Conservation (phyloP, 2,113 vertebrate genomes). For the Capreolus pygargus region DNA sequence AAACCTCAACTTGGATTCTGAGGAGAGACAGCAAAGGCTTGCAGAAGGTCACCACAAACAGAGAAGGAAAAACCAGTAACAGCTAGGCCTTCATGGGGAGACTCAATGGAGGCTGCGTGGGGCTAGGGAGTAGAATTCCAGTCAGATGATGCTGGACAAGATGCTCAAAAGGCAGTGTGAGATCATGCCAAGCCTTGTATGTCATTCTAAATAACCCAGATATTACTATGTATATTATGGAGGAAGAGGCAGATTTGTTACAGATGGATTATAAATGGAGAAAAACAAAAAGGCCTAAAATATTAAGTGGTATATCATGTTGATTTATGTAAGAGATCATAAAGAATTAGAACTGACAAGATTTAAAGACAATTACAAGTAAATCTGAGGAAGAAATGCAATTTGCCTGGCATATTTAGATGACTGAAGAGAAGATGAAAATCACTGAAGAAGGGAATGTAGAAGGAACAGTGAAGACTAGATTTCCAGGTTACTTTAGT, state of each 20-base stretch:
- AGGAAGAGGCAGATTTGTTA: background rate
- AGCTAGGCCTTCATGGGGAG: background rate
- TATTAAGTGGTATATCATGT: background rate
- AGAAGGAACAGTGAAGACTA: background rate
- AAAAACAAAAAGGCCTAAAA: background rate
- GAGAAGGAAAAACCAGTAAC: background rate
- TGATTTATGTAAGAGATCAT: background rate
- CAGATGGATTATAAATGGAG: background rate
- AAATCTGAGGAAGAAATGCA: constrained; percentile 17
- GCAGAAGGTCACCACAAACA: background rate
- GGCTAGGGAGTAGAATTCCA: background rate
- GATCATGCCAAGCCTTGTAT: background rate
- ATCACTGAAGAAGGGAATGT: background rate
- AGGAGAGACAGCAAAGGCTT: background rate
- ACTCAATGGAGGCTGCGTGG: background rate
- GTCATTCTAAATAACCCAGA: background rate
- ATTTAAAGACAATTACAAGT: background rate
- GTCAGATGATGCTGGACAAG: background rate
- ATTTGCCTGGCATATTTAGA: background rate
- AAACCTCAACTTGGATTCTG: background rate
- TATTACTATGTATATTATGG: background rate
- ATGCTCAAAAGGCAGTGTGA: background rate
- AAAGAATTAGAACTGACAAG: background rate
- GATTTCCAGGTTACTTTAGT: background rate
- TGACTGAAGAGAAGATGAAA: background rate